Percentiles rank a stretch among this genome's conserved stretches.
Conservation (phyloP, 1,140 invertebrate genomes). For the Drosophila ambigua region DNA sequence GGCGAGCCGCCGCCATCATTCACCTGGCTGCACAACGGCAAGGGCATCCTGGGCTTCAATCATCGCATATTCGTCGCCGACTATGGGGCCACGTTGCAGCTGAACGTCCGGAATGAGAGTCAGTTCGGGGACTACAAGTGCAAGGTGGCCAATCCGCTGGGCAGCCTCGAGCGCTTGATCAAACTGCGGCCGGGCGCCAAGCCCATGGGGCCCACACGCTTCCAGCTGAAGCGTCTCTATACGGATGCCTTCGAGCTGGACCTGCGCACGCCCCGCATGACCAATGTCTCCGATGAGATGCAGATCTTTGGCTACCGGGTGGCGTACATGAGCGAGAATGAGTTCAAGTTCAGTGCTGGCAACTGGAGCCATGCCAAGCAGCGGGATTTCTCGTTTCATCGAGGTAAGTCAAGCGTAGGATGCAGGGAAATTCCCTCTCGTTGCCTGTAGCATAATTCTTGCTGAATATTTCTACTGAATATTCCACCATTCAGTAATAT, state of each 20-base stretch:
- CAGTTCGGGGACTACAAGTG: constrained; percentile 86
- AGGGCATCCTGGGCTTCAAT: constrained; percentile 75
- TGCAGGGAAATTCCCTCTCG: too few relatives aligned
- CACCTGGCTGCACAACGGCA: constrained; percentile 84
- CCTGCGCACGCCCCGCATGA: constrained; percentile 67
- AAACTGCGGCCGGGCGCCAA: constrained; percentile 84
- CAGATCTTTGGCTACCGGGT: constrained; percentile 80
- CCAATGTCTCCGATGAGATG: constrained; percentile 75
- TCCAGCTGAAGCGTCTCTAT: constrained; percentile 76
- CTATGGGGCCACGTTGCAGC: constrained; percentile 84
- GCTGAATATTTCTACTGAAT: neutral
- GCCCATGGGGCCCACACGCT: constrained; percentile 83
- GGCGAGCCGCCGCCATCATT: constrained; percentile 86
- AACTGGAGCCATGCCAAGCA: constrained; percentile 81
- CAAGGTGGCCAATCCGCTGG: constrained; percentile 85
- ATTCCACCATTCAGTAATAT: neutral
- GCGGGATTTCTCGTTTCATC: constrained; percentile 71
- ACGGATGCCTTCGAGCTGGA: constrained; percentile 83
- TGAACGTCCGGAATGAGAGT: constrained; percentile 84
- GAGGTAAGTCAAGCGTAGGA: constrained; percentile 48
- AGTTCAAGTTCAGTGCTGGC: constrained; percentile 72
- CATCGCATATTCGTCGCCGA: constrained; percentile 82
- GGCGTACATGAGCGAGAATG: constrained; percentile 71
- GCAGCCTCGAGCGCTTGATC: constrained; percentile 85
- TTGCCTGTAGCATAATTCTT: too few relatives aligned